These are phyloP conservation scores for Pristionchus exspectatus DNA, from an alignment of 2,888 invertebrate species.

Conservation along the genomic window DNA sequence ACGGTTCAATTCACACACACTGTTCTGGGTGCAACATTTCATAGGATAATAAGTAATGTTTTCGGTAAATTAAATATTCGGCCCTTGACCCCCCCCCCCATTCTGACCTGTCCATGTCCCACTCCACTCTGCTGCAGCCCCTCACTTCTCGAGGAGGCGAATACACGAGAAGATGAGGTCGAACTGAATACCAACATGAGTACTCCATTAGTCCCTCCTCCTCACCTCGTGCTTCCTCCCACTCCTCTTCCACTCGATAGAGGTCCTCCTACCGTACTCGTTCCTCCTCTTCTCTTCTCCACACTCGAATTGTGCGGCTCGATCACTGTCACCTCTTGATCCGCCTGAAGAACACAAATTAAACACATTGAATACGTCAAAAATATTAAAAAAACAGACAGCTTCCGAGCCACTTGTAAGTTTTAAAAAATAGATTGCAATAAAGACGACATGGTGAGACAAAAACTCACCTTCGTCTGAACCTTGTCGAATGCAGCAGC, in stretches of 20 bases:
- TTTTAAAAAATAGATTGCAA: no score
- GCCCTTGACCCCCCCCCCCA: not conserved
- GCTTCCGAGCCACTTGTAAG: not conserved
- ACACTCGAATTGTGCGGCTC: conserved; percentile 22
- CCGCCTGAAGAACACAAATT: not conserved
- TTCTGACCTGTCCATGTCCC: conserved; percentile 23
- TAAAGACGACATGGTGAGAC: not conserved
- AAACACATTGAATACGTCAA: no score
- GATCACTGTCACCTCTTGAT: conserved; percentile 12
- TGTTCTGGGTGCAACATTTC: no score
- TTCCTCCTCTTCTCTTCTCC: not conserved
- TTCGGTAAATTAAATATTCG: no score
- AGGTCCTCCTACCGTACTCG: conserved; percentile 7
- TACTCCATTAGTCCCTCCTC: not conserved
- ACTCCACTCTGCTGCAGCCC: not conserved
- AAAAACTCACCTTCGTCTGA: not conserved
- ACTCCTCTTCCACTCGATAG: not conserved
- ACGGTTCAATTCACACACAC: no score
- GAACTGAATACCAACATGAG: not conserved
- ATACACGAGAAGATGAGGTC: not conserved
- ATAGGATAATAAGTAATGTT: not conserved
- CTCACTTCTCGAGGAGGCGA: not conserved
- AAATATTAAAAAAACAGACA: not conserved
- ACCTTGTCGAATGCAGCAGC: conserved; percentile 52
- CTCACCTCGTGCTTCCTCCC: conserved; percentile 43